Base-by-base conservation (phyloP, 1,140 invertebrate genomes). In the Bombus huntii region DNA sequence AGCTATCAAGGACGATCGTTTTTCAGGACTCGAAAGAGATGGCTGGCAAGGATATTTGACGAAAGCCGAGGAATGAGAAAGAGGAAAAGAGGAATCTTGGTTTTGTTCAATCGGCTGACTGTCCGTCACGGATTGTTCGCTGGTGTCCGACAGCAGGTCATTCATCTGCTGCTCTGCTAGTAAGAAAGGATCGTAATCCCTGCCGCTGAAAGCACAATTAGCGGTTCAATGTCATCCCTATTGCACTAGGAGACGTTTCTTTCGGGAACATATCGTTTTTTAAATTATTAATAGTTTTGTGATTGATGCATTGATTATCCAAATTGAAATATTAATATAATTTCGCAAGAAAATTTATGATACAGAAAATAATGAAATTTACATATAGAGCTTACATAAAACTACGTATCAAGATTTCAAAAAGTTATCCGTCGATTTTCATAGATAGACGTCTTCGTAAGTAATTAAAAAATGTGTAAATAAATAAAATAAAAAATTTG, bases 121-220 rank as follows among this genome's bases (percentile, higher is more conserved):
- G 57, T 92, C 91, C 9, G 79, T 92, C 22, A 87, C 89, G 15
- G 92, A 94, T 75, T 91, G 88, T 66, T 95, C 94, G 85, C 92
- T 94, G 62, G 92, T 93, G 73, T 95, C 94, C 62, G 94, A 96
- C 81, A 97, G 95, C 18, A 97, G 95, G 87, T 97, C 97, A 92
- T 96, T 96, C 91, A 97, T 95, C 93, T 97, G 97, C n/a, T 96
- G 95, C 89, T 97, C 96, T 5, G 97, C 97, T 83, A 96, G 95
- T 53, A 96, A 91, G 93, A 97, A 97, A 59, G 97, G 97, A 93
- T 97, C 96, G 93, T 97, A 97, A 37, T 95, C 94, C 77, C 95
- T 93, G 62, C 95, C 95, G 75, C 96, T 96, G 92, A 76, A 95
- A 91, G 34, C 65, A 70, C 15, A 31, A 44, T 42, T 6, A 76